phyloP scores from a whole-genome alignment of 2,797 vertebrate species.

The Parauchenoglanis punctatus region DNA sequence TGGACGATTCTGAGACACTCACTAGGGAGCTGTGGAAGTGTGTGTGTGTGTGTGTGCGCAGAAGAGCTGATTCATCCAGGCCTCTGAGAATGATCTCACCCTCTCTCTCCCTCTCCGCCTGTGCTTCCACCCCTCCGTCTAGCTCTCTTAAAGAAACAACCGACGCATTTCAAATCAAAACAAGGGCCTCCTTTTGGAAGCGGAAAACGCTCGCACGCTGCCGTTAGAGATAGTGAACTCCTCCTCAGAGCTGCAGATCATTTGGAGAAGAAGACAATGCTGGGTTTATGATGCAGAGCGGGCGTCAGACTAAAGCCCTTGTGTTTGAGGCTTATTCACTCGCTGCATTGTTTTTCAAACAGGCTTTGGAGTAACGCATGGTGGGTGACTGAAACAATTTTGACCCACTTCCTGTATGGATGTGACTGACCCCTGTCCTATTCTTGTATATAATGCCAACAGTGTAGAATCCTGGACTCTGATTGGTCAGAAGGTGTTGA shows the following conservation, averaged over 20 bases:
- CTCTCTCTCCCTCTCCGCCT: conserved; percentile 26
- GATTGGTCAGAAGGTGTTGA: background rate
- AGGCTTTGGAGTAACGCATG: background rate
- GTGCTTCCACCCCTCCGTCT: conserved; percentile 49
- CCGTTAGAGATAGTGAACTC: background rate
- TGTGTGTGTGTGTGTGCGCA: conserved; percentile 46
- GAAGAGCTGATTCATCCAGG: conserved; percentile 78
- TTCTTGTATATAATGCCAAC: background rate
- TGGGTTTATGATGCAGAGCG: background rate
- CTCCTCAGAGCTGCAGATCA: conserved; percentile 1
- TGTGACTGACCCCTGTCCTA: background rate
- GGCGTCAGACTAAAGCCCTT: background rate
- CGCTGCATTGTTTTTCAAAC: background rate
- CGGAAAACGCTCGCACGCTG: conserved; percentile 52
- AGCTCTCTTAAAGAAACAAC: conserved; percentile 66
- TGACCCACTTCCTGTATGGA: background rate
- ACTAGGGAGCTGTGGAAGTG: background rate
- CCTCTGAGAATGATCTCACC: conserved; percentile 74
- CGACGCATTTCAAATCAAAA: conserved; percentile 74
- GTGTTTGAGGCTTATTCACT: background rate
- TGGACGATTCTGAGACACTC: conserved; percentile 24
- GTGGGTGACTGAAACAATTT: background rate
- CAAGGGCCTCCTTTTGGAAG: conserved; percentile 66
- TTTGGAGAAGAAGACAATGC: background rate
- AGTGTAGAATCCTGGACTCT: background rate